Evolutionary conservation across 2,797 vertebrate genomes (phyloP).

Genomic region (Cuculus canorus): DNA sequence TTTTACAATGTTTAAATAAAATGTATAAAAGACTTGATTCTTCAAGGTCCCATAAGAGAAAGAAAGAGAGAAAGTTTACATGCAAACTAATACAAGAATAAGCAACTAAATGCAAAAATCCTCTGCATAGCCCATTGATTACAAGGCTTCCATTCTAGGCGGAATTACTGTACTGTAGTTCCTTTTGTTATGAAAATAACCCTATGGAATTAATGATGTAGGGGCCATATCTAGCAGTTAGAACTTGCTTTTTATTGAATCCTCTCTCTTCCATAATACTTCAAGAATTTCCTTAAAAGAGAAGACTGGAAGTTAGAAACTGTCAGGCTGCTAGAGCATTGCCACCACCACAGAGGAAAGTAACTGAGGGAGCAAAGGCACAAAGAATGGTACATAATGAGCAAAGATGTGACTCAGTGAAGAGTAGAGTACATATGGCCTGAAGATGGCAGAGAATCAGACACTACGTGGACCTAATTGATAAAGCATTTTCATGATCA

Average conservation of each 20-base stretch:
- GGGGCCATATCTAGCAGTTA: not conserved
- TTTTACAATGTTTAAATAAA: constrained; percentile 9
- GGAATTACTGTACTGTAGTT: not conserved
- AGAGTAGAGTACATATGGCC: not conserved
- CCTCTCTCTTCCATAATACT: not conserved
- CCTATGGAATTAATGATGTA: not conserved
- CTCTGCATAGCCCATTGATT: not conserved
- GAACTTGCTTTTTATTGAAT: not conserved
- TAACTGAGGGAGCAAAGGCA: not conserved
- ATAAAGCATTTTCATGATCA: not conserved
- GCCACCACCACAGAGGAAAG: not conserved
- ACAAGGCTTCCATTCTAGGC: not conserved
- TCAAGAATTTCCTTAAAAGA: not conserved
- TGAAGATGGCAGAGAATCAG: not conserved
- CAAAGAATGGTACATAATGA: not conserved
- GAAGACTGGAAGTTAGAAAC: not conserved
- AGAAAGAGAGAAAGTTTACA: not conserved
- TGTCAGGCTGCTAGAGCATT: not conserved
- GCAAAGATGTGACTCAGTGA: not conserved
- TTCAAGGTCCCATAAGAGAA: not conserved
- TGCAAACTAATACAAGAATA: not conserved
- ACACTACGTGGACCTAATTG: not conserved
- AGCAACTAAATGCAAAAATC: not conserved
- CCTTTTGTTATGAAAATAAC: constrained; percentile 3
- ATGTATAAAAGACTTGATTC: not conserved